Evolutionary conservation across 2,113 vertebrate species (phyloP).

Genomic region (Athene noctua): DNA sequence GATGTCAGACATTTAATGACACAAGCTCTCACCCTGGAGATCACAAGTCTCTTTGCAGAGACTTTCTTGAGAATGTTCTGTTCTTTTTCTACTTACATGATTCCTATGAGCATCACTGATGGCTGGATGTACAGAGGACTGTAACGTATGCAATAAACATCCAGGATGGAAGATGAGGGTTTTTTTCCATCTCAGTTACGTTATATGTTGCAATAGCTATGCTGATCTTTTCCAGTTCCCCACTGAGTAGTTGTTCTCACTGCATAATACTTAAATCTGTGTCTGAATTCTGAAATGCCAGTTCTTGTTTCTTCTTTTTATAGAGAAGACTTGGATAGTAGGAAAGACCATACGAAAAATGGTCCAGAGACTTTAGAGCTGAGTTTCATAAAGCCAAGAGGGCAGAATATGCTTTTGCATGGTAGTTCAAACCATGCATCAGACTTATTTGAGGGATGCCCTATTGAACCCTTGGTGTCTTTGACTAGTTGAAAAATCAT

Average conservation of each 20-base stretch:
- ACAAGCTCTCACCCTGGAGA: not conserved
- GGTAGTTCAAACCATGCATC: not conserved
- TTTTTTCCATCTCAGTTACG: not conserved
- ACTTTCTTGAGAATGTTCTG: slow-evolving; percentile 30
- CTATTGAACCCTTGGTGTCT: not conserved
- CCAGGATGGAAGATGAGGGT: not conserved
- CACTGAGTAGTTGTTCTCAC: not conserved
- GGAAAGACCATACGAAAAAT: not conserved
- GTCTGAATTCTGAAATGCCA: not conserved
- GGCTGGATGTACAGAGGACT: not conserved
- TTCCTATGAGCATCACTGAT: not conserved
- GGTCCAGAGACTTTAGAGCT: not conserved
- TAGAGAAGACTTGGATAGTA: not conserved
- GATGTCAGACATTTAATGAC: not conserved
- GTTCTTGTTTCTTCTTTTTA: not conserved
- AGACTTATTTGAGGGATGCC: not conserved
- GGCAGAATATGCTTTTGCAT: not conserved
- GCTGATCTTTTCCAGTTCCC: not conserved
- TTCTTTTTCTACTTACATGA: slow-evolving; percentile 1
- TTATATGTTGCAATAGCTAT: not conserved
- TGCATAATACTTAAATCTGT: not conserved
- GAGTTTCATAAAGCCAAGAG: not conserved
- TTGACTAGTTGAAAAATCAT: not conserved
- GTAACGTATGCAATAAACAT: slow-evolving; percentile 2
- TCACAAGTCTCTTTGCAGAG: not conserved